A percentile compares a stretch with the other conserved stretches of the same genome.
phyloP scores from a whole-genome alignment of 2,797 vertebrate genomes.

The Megalops cyprinoides region DNA sequence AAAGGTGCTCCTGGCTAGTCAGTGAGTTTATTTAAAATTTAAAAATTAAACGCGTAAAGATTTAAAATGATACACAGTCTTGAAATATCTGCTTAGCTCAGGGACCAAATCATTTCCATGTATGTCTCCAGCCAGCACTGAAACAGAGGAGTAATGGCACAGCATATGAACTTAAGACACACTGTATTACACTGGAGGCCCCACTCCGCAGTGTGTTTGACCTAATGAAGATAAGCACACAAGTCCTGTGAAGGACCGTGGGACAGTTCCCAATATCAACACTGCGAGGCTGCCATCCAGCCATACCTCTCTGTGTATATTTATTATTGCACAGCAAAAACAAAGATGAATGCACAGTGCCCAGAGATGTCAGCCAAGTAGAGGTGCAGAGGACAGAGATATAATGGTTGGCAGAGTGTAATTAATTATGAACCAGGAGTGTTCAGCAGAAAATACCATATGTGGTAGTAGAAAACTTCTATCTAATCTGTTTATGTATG shows the following conservation, averaged over 20 bases:
- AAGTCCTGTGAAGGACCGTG: background rate
- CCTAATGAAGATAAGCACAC: conserved; percentile 1
- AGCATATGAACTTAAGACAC: background rate
- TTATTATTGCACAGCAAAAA: background rate
- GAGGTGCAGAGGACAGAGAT: conserved; percentile 36
- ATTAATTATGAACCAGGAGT: conserved; percentile 73
- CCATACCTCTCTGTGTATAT: background rate
- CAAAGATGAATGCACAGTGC: background rate
- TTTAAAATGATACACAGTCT: background rate
- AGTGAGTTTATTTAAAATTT: no score
- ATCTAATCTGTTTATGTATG: conserved; percentile 52
- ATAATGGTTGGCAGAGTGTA: conserved; percentile 59
- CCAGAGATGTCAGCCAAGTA: background rate
- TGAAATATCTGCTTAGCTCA: background rate
- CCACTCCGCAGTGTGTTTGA: background rate
- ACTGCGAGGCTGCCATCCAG: background rate
- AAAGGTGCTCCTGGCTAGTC: no score
- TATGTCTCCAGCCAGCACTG: background rate
- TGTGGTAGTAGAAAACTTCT: no score
- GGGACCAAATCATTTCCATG: background rate
- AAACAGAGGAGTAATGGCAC: background rate
- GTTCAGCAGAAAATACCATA: conserved; percentile 54
- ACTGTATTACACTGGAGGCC: background rate
- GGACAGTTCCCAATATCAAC: background rate
- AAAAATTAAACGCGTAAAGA: background rate